These are phyloP conservation scores for Acleris holmiana DNA, from an alignment of 2,888 invertebrate species.

Conservation along the genomic window DNA sequence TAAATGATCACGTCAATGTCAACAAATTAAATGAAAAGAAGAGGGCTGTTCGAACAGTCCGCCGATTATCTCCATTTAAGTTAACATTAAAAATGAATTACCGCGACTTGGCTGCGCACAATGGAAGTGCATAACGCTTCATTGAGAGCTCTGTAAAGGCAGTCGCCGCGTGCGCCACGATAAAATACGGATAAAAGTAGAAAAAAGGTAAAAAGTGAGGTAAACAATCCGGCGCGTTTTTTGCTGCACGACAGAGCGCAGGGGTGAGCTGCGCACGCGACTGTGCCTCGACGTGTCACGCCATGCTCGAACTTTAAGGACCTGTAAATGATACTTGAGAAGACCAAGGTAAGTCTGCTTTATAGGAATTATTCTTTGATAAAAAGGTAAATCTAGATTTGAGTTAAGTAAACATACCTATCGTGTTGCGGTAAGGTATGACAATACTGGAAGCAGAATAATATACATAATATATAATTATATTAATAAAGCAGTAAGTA, in stretches of 20 bases:
- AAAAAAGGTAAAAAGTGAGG: conserved; percentile 82
- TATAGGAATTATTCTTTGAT: too few relatives aligned
- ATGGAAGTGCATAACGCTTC: conserved; percentile 69
- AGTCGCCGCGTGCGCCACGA: conserved; percentile 73
- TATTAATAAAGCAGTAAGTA: too few relatives aligned
- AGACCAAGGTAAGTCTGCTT: too few relatives aligned
- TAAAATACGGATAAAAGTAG: conserved; percentile 76
- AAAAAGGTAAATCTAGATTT: too few relatives aligned
- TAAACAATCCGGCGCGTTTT: conserved; percentile 80
- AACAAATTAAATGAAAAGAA: conserved; percentile 54
- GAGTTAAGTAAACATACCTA: too few relatives aligned
- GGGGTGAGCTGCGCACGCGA: conserved; percentile 69
- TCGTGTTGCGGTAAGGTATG: too few relatives aligned
- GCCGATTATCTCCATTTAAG: conserved; percentile 70
- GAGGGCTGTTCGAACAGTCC: conserved; percentile 51
- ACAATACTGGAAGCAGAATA: too few relatives aligned
- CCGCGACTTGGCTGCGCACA: conserved; percentile 65
- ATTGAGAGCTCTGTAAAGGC: conserved; percentile 70
- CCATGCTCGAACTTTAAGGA: too few relatives aligned
- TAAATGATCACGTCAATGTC: conserved; percentile 43
- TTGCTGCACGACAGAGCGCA: conserved; percentile 65
- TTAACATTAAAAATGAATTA: conserved; percentile 79
- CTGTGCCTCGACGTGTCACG: background rate
- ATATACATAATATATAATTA: too few relatives aligned
- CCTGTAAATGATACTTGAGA: too few relatives aligned